phyloP scores from a whole-genome alignment of 2,113 vertebrate genomes.

The Mus pahari region DNA sequence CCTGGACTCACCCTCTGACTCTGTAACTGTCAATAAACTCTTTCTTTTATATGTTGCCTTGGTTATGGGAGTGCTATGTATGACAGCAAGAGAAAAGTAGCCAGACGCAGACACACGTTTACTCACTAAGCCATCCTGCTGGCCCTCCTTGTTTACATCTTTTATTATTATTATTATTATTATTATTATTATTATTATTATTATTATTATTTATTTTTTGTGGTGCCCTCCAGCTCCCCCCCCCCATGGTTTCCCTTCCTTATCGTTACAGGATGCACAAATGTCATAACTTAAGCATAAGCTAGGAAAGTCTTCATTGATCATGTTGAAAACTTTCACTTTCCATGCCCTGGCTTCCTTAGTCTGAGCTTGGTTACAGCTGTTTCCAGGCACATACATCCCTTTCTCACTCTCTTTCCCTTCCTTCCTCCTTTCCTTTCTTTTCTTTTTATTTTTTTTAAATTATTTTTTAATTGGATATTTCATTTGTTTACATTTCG shows the following conservation, averaged over 20 bases:
- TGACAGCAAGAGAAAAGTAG: neutral
- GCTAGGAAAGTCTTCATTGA: neutral
- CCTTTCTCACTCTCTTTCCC: neutral
- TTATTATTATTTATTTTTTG: too few species aligned
- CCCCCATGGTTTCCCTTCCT: too few species aligned
- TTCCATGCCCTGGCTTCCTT: neutral
- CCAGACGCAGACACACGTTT: neutral
- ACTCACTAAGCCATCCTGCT: neutral
- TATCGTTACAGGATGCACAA: too few species aligned
- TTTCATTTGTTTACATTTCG: too few species aligned
- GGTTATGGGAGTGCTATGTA: neutral
- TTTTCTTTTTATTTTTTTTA: neutral
- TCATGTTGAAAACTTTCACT: constrained; percentile 35
- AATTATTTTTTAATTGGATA: too few species aligned
- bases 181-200: too few species aligned
- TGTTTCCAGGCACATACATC: neutral
- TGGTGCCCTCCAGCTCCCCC: too few species aligned
- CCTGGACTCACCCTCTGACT: neutral
- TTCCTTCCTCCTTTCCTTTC: neutral
- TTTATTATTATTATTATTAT: too few species aligned
- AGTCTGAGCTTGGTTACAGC: neutral
- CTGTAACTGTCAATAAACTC: neutral
- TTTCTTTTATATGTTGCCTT: neutral
- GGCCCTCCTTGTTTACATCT: too few species aligned
- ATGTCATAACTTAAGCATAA: too few species aligned